A percentile compares a stretch with the other conserved stretches of the same genome.
Conservation (phyloP, 2,797 vertebrate genomes). For the Brachymystax lenok region DNA sequence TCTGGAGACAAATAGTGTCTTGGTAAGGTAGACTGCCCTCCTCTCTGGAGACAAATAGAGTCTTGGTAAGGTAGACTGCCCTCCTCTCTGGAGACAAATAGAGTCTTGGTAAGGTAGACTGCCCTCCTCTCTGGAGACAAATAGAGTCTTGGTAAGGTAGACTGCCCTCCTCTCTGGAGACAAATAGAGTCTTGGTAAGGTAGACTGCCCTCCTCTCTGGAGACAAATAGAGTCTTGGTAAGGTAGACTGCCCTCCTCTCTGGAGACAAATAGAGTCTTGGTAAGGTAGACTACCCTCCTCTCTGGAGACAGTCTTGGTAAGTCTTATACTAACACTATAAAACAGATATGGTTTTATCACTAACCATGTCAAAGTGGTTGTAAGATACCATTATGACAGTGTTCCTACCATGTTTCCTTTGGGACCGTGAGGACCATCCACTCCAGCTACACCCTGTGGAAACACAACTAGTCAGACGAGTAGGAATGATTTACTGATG, state of each 20-base stretch:
- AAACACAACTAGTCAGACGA: slow-evolving; percentile 32
- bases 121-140: not conserved
- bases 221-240: not conserved
- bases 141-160: slow-evolving; percentile 30
- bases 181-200: not conserved
- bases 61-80: too few relatives aligned
- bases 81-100: too few relatives aligned
- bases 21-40: too few relatives aligned
- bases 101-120: too few relatives aligned
- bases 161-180: not conserved
- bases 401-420: slow-evolving; percentile 92
- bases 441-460: slow-evolving; percentile 90
- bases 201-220: not conserved
- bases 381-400: not conserved
- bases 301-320: too few relatives aligned
- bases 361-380: not conserved
- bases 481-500: not conserved
- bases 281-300: too few relatives aligned
- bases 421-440: slow-evolving; percentile 91
- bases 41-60: too few relatives aligned
- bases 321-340: not conserved
- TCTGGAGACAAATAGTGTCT: too few relatives aligned
- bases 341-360: too few relatives aligned
- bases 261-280: too few relatives aligned
- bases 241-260: not conserved